These are phyloP conservation scores for Hydrocynus forskahlii DNA, from an alignment of 2,797 vertebrate species.

Conservation along the genomic window DNA sequence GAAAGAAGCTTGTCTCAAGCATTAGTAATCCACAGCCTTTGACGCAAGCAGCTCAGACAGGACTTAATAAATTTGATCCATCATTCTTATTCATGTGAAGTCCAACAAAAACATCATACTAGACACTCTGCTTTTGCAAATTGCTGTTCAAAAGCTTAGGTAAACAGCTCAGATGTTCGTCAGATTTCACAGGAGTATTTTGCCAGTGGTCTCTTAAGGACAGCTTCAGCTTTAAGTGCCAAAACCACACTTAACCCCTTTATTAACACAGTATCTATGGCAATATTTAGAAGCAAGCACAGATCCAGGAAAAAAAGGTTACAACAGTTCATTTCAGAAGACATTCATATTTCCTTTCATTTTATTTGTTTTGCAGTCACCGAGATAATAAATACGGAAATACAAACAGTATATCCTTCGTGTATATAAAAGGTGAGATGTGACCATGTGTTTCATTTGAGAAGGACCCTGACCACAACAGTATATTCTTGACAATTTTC, in stretches of 20 bases:
- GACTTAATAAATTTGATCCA: not conserved
- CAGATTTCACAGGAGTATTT: conserved; percentile 9
- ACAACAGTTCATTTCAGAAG: conserved; percentile 2
- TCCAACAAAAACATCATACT: conserved; percentile 7
- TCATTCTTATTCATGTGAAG: not conserved
- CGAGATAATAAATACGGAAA: conserved; percentile 48
- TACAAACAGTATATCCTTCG: conserved; percentile 35
- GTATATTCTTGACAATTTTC: not conserved
- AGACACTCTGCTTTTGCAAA: not conserved
- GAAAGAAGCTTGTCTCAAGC: not conserved
- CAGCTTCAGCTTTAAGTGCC: not conserved
- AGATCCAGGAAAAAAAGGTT: not conserved
- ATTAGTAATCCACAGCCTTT: not conserved
- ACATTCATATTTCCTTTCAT: conserved; percentile 26
- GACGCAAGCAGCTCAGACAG: conserved; percentile 13
- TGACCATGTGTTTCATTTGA: conserved; percentile 15
- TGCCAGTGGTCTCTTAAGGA: not conserved
- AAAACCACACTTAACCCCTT: not conserved
- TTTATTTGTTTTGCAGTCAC: conserved; percentile 46
- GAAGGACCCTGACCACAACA: not conserved
- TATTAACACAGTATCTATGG: not conserved
- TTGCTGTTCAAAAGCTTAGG: not conserved
- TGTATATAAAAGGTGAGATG: conserved; percentile 39
- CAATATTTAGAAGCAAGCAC: not conserved
- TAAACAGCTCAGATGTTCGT: not conserved